phyloP scores from a whole-genome alignment of 2,113 vertebrate species.

The Nannospalax galili region DNA sequence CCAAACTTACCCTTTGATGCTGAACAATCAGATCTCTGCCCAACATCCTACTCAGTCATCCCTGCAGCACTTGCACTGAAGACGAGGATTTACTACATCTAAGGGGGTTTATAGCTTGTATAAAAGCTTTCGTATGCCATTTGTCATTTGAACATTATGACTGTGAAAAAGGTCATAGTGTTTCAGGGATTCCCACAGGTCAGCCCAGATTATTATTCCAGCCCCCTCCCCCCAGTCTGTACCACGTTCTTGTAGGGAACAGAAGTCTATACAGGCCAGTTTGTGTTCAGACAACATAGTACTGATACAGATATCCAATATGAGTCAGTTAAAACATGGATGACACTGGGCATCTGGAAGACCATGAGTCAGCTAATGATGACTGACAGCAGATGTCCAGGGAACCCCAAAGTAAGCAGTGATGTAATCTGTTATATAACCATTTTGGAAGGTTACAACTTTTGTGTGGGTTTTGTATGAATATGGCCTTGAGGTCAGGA shows the following conservation, averaged over 20 bases:
- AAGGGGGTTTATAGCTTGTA: background rate
- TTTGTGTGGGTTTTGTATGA: background rate
- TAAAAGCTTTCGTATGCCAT: background rate
- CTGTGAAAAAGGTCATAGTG: background rate
- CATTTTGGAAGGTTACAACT: background rate
- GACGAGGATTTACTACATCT: background rate
- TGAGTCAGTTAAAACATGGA: background rate
- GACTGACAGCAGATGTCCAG: background rate
- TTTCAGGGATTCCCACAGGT: background rate
- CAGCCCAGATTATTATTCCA: background rate
- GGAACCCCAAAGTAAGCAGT: background rate
- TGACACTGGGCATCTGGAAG: background rate
- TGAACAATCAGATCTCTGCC: background rate
- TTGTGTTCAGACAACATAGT: background rate
- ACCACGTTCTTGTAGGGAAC: background rate
- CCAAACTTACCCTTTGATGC: background rate
- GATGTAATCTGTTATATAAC: background rate
- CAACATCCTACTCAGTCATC: background rate
- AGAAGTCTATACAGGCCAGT: background rate
- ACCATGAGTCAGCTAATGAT: background rate
- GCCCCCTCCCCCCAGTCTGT: background rate
- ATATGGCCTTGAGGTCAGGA: background rate
- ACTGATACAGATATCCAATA: background rate
- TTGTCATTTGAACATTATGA: background rate
- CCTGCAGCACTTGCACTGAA: background rate